Conservation (phyloP, 1,140 invertebrate genomes). For the Coptotermes formosanus region DNA sequence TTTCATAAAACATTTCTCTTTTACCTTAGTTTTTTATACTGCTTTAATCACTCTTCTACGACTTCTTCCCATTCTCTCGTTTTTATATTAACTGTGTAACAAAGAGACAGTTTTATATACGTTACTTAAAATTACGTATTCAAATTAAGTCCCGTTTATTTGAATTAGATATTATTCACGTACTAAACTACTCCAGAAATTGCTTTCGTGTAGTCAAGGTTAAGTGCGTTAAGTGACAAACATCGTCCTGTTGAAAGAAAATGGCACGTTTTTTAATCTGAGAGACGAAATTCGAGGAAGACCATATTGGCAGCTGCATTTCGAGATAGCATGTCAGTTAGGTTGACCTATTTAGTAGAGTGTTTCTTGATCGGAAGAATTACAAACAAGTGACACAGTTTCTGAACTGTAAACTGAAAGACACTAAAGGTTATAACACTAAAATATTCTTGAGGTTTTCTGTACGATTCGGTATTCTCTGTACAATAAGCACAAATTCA, state of each 20-base stretch:
- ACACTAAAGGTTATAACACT: too few species aligned
- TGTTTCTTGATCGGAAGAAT: background rate
- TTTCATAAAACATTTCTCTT: background rate
- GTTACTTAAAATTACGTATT: slow-evolving; percentile 2
- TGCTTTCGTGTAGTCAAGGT: background rate
- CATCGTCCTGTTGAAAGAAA: background rate
- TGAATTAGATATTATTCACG: background rate
- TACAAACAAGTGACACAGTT: too few species aligned
- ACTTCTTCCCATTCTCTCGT: background rate
- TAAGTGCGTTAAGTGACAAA: background rate
- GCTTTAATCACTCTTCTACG: background rate
- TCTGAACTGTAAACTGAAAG: too few species aligned
- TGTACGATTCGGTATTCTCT: too few species aligned
- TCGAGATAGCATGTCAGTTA: background rate
- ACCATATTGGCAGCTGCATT: background rate
- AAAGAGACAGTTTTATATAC: too few species aligned
- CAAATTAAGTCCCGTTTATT: background rate
- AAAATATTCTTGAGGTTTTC: too few species aligned
- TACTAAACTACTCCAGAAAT: background rate
- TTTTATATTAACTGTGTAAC: background rate
- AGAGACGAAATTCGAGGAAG: background rate
- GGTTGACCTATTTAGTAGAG: background rate
- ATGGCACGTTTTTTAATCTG: background rate
- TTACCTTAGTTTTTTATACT: background rate
- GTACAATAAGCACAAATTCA: too few species aligned